Conservation (phyloP, 1,140 invertebrate species). For the Drosophila murphyi region DNA sequence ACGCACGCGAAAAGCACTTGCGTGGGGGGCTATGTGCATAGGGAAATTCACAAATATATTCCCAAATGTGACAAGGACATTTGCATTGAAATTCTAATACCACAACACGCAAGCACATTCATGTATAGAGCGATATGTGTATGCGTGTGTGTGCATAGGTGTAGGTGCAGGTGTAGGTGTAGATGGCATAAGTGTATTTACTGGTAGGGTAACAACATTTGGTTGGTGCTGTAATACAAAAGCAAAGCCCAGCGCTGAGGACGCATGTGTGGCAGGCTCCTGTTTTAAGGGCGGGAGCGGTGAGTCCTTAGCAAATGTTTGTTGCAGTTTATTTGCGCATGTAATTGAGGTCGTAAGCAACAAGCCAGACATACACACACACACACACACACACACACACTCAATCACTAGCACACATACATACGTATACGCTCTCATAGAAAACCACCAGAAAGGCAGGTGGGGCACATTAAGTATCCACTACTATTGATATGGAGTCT, state of each 20-base stretch:
- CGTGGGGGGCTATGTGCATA: slow-evolving; percentile 38
- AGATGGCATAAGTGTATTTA: background rate
- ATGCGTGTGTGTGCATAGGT: slow-evolving; percentile 2
- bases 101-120: slow-evolving; percentile 47
- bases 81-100: slow-evolving; percentile 75
- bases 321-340: slow-evolving; percentile 79
- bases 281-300: slow-evolving; percentile 32
- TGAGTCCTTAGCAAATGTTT: slow-evolving; percentile 75
- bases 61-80: slow-evolving; percentile 80
- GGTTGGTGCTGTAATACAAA: slow-evolving; percentile 33
- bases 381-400: background rate
- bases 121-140: slow-evolving; percentile 9
- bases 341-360: slow-evolving; percentile 79
- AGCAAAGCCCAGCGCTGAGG: slow-evolving; percentile 33
- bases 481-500: slow-evolving; percentile 22
- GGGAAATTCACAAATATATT: slow-evolving; percentile 73
- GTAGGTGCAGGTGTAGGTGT: too few relatives aligned
- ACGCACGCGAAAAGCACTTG: slow-evolving; percentile 13
- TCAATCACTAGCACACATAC: background rate
- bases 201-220: slow-evolving; percentile 39
- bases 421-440: background rate
- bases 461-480: background rate
- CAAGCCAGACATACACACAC: slow-evolving; percentile 24
- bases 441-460: slow-evolving; percentile 13
- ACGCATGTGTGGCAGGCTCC: slow-evolving; percentile 18